phyloP scores from a whole-genome alignment of 2,888 invertebrate genomes.

The Drosophila heteroneura region DNA sequence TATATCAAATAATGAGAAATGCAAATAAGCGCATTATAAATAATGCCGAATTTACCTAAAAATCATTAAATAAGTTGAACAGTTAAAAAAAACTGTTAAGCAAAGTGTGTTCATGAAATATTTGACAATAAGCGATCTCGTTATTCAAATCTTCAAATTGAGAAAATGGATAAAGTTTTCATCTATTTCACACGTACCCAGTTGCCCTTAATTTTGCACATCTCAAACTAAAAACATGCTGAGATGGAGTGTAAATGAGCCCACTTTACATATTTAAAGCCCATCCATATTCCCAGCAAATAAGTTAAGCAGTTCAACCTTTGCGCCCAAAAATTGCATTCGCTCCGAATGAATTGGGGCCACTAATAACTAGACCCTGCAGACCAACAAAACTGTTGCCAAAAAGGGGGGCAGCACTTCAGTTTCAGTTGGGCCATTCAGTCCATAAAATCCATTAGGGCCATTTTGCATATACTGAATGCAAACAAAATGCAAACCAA shows the following conservation, averaged over 20 bases:
- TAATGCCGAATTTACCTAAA: too few species aligned
- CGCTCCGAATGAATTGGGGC: slow-evolving; percentile 15
- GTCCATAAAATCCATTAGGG: slow-evolving; percentile 73
- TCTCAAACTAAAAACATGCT: background rate
- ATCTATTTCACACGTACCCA: background rate
- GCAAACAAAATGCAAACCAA: slow-evolving; percentile 31
- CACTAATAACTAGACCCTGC: slow-evolving; percentile 38
- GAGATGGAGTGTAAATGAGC: background rate
- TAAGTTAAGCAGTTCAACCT: background rate
- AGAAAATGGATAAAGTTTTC: background rate
- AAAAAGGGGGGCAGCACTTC: slow-evolving; percentile 29
- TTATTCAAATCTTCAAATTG: background rate
- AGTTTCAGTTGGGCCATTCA: slow-evolving; percentile 23
- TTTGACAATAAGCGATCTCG: too few species aligned
- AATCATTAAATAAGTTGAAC: too few species aligned
- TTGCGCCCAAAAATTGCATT: slow-evolving; percentile 19
- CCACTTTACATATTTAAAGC: background rate
- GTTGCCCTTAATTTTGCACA: background rate
- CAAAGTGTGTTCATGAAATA: background rate
- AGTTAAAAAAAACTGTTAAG: too few species aligned
- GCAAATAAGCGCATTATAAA: too few species aligned
- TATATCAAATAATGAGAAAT: too few species aligned
- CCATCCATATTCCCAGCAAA: background rate
- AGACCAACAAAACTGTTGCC: slow-evolving; percentile 29
- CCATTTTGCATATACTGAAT: slow-evolving; percentile 65